Conservation (phyloP, 2,113 vertebrate genomes). For the Argyrosomus japonicus region DNA sequence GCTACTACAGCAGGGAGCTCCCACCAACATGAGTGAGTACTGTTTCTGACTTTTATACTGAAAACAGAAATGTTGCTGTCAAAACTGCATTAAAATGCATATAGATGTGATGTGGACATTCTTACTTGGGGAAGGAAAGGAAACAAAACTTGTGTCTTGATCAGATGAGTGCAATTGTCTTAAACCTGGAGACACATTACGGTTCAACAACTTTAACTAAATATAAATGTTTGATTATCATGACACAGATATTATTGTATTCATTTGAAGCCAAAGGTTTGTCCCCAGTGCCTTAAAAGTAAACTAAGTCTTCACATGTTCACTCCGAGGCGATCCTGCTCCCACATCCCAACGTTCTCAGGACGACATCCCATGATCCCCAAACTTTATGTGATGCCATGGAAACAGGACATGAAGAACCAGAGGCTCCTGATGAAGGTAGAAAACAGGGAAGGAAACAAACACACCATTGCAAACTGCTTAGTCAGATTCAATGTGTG, state of each 20-base stretch:
- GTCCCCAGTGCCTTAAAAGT: neutral
- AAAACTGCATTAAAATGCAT: neutral
- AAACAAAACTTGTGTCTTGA: neutral
- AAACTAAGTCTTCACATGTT: neutral
- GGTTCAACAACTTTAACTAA: neutral
- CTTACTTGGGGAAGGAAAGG: neutral
- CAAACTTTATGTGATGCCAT: slow-evolving; percentile 81
- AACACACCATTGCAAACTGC: accelerated
- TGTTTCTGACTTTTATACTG: neutral
- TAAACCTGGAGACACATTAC: neutral
- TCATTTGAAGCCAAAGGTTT: no score
- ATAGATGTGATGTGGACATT: neutral
- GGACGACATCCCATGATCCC: slow-evolving; percentile 76
- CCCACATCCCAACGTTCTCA: slow-evolving; percentile 69
- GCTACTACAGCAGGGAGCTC: slow-evolving; percentile 27
- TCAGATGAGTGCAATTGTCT: neutral
- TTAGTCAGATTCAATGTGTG: neutral
- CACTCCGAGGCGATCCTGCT: slow-evolving; percentile 23
- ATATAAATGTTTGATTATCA: neutral
- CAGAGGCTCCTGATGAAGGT: slow-evolving; percentile 81
- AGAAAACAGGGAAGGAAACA: slow-evolving; percentile 19
- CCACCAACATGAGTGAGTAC: slow-evolving; percentile 52
- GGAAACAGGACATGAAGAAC: slow-evolving; percentile 83
- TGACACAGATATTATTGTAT: neutral
- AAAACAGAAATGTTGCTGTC: neutral